These are phyloP conservation scores for Myotis pilosus DNA, from an alignment of 2,797 vertebrate genomes.

Conservation along the genomic window DNA sequence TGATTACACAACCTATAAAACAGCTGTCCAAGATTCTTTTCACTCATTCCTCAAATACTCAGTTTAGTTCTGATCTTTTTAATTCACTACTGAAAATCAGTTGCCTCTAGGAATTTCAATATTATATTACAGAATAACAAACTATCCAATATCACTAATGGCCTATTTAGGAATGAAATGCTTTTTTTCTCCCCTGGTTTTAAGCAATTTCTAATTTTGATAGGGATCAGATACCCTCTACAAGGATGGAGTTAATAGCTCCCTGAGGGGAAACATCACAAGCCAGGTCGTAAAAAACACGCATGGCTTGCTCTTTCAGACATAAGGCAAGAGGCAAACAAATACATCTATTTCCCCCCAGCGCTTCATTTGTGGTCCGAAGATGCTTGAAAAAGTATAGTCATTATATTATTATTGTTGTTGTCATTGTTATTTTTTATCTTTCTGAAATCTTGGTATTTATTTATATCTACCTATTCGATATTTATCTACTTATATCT, in stretches of 20 bases:
- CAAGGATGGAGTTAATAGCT: constrained; percentile 49
- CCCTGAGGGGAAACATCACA: constrained; percentile 67
- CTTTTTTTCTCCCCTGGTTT: constrained; percentile 55
- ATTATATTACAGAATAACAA: constrained; percentile 71
- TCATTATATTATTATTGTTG: constrained; percentile 33
- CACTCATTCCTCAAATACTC: constrained; percentile 8
- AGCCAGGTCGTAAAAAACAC: constrained; percentile 60
- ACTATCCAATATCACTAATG: constrained; percentile 74
- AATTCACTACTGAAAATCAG: constrained; percentile 65
- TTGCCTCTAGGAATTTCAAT: constrained; percentile 58
- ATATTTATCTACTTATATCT: background rate
- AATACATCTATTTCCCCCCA: constrained; percentile 34
- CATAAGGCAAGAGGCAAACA: constrained; percentile 60
- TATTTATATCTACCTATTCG: background rate
- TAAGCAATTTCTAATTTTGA: constrained; percentile 75
- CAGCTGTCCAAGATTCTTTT: constrained; percentile 32
- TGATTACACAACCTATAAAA: constrained; percentile 35
- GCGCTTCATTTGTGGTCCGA: constrained; percentile 57
- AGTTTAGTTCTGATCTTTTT: constrained; percentile 51
- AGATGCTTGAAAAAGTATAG: constrained; percentile 54
- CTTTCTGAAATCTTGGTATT: constrained; percentile 56
- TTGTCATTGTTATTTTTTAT: constrained; percentile 8
- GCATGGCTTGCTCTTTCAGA: constrained; percentile 45
- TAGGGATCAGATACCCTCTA: constrained; percentile 23
- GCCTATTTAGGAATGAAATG: constrained; percentile 61